Base-by-base conservation (phyloP, 2,113 vertebrate genomes). In the Vanacampus margaritifer region DNA sequence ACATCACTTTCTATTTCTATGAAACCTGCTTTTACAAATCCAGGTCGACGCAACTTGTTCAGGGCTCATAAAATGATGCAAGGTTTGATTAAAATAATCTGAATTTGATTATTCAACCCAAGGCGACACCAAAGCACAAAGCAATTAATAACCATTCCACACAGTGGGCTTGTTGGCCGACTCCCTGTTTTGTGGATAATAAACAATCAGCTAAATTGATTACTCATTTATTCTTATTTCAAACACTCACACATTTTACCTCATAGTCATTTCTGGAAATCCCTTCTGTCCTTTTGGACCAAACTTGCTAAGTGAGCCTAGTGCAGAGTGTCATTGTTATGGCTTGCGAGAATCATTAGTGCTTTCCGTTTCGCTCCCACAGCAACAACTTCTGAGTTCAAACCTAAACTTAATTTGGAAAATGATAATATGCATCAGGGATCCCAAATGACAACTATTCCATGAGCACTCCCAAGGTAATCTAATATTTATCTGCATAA, bases 181-280 rank as follows among this genome's bases (percentile, higher is more conserved):
- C 53, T 72, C 61, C 65, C 67, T 75, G 69, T 70, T 48, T 5
- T 67, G 67, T 51, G 65, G 75, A 76, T 83, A 72, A 80, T 86
- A 84, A 88, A 85, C 80, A 89, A 87, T 82, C 77, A 72, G 79
- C 73, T 73, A 23, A 76, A 79, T 84, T 79, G 72, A 68, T 63
- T 82, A 70, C 84, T 61, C 70, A 43, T 21, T 1, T 53, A 74
- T 59, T 69, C 69, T 69, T n/a, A 72, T 75, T 70, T 64, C 50
- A 0, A n/a, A 46, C 26, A 5, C 26, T 56, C 41, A 23, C 43
- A 36, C 32, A 32, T 21, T 28, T 28, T n/a, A 57, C 37, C 54
- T 53, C 43, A 1, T 26, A 54, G 59, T 60, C 43, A 57, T 74
- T 63, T 57, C 17, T 67, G 28, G 6, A 59, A 7, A 41, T 43